Evolutionary conservation across 2,113 vertebrate species (phyloP), one percentile per base, ranked within the genome.

Genomic region (Scomber scombrus): DNA sequence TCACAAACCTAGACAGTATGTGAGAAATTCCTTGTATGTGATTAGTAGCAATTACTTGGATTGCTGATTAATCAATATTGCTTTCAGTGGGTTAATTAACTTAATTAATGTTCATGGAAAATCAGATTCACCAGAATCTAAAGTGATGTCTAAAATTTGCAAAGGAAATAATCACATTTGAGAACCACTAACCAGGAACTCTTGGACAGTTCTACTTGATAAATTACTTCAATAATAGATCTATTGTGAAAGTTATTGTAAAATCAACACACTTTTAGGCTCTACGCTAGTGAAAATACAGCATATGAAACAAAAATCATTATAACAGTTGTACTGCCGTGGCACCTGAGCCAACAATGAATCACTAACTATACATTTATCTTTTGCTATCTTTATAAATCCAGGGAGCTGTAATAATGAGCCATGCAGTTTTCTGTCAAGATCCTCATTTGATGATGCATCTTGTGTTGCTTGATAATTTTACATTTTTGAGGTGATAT

Each of bases 361-460:
- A 71, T 16, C 46, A 79, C 18, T 5, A 34, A 26, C 3, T 18
- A 11, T 21, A 65, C 5, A 65, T 66, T 40, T 23, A 71, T 56
- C 21, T 62, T 78, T 21, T 62, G 45, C 29, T 60, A 8, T 64
- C 3, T 55, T 54, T 40, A 52, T 57, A 50, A 72, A 79, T 67
- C 68, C 76, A 73, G 45, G 23, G 19, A 69, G 19, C 19, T 55
- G 46, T 43, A 4, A 62, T 43, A 43, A n/a, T 57, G 0, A 69
- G 23, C 18, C 13, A 15, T n/a, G 46, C 34, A 18, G 45, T 71
- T 70, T 52, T 54, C 18, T 49, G 49, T 34, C 54, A 9, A 15
- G 15, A 12, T 64, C 9, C 11, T 21, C 4, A 3, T 54, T 40
- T 54, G 4, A 3, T 3, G 0, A 69, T 26, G 8, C 23, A 15